Evolutionary conservation across 2,888 invertebrate genomes (phyloP).

Genomic region (Torymus texanus): DNA sequence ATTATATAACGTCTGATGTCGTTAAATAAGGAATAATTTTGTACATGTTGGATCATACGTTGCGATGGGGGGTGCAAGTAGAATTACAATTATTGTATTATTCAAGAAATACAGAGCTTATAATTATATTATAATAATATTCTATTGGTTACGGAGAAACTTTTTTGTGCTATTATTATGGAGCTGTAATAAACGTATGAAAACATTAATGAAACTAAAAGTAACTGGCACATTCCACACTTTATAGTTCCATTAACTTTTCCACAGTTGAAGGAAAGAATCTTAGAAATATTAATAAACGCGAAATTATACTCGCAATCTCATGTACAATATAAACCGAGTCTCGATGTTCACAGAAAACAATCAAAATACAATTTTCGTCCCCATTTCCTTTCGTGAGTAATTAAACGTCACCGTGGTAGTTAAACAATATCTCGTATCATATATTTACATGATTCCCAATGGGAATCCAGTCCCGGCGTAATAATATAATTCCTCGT

Average conservation of each 20-base stretch:
- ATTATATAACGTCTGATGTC: conserved; percentile 25
- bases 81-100: not conserved
- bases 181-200: too few species aligned
- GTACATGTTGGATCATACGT: conserved; percentile 18
- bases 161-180: too few species aligned
- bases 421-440: conserved; percentile 65
- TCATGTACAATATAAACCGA: conserved; percentile 2
- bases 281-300: not conserved
- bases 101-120: too few species aligned
- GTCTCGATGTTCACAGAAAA: conserved; percentile 1
- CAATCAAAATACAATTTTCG: conserved; percentile 3
- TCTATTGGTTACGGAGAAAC: too few species aligned
- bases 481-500: conserved; percentile 49
- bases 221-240: too few species aligned
- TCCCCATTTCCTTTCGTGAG: conserved; percentile 52
- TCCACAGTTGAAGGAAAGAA: too few species aligned
- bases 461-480: conserved; percentile 46
- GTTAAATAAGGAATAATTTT: conserved; percentile 14
- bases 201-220: too few species aligned
- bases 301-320: not conserved
- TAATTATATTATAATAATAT: too few species aligned
- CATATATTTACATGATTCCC: conserved; percentile 61
- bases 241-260: too few species aligned
- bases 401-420: conserved; percentile 62
- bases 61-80: not conserved